A percentile compares a stretch with the other conserved stretches of the same genome.
Evolutionary conservation across 1,140 invertebrate genomes (phyloP).

Genomic region (Drosophila ananassae): DNA sequence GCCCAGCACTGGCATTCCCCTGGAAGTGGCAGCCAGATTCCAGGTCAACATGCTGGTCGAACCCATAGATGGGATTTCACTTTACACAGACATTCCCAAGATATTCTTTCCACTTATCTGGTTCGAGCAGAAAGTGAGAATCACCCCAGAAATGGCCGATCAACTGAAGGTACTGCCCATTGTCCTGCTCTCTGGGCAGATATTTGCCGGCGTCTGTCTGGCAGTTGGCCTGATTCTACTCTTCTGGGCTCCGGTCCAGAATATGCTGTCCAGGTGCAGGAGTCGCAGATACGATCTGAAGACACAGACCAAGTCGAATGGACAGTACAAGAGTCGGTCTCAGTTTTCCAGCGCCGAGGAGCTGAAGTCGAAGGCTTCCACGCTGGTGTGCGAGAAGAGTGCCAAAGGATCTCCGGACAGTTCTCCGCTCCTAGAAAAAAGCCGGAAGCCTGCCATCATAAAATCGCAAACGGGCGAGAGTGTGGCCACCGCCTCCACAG

Average conservation of each 20-base stretch:
- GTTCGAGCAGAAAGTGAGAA: conserved; percentile 89
- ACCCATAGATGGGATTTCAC: conserved; percentile 86
- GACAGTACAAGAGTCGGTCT: conserved; percentile 61
- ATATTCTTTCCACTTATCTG: conserved; percentile 91
- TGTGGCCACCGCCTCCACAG: conserved; percentile 54
- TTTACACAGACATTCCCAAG: conserved; percentile 88
- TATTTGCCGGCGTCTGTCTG: conserved; percentile 69
- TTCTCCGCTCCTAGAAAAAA: conserved; percentile 53
- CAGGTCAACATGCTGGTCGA: conserved; percentile 91
- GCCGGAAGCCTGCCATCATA: conserved; percentile 31
- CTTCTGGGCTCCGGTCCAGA: conserved; percentile 63
- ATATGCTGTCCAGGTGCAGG: conserved; percentile 44
- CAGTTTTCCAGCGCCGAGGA: conserved; percentile 68
- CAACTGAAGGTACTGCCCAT: conserved; percentile 68
- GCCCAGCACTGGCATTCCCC: conserved; percentile 89
- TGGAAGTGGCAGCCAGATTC: conserved; percentile 90
- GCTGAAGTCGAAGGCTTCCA: conserved; percentile 62
- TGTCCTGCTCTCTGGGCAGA: conserved; percentile 66
- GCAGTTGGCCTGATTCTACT: conserved; percentile 71
- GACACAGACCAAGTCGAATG: conserved; percentile 55
- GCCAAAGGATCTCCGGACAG: conserved; percentile 48
- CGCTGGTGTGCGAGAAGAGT: conserved; percentile 48
- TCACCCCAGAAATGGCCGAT: conserved; percentile 85
- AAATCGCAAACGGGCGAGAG: conserved; percentile 69
- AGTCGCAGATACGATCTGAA: conserved; percentile 58